Base-by-base conservation (phyloP, 2,888 invertebrate species). In the Dynastes hyllus region DNA sequence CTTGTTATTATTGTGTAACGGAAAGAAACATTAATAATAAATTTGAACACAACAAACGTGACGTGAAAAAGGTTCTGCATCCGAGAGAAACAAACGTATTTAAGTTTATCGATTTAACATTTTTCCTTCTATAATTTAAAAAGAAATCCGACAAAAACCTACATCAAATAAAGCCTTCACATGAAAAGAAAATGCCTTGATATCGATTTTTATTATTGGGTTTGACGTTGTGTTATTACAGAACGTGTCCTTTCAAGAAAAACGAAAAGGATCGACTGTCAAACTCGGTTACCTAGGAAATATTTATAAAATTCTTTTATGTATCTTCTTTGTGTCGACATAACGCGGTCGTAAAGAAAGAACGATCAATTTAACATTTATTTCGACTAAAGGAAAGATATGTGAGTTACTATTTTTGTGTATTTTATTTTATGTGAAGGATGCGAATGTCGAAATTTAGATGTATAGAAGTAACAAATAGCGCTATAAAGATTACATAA, bases 321-420 rank as follows among this genome's bases (percentile, higher is more conserved):
- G 27, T 45, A 22, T 6, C 27, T 16, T 69, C 50, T 51, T 27
- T 50, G 22, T 11, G 51, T 8, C 11, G 45, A 50, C 69, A 50
- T 69, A 69, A 69, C 8, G 50, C 51, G 69, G 51, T 69, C 69
- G 27, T 51, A 50, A 50, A 69, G 50, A 22, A 51, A 69, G 29
- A 50, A 50, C 69, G 69, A 69, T 69, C 69, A 69, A 69, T 69
- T 69, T 69, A 69, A 69, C 69, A 69, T 69, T 67, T 67, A 45
- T 22, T 69, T 51, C 11, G 6, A 45, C 27, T 22, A 51, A 50
- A 27, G 22, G 45, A 29, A 50, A 69, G 50, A 50, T 50, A n/a
- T 22, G 50, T 13, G 22, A 51, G 13, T 69, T 50, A 69, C 27
- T 69, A 69, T 69, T 69, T 69, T 69, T 29, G 6, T 40, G 11